Conservation (phyloP, 2,797 vertebrate genomes). For the Rhyacichthys aspro region DNA sequence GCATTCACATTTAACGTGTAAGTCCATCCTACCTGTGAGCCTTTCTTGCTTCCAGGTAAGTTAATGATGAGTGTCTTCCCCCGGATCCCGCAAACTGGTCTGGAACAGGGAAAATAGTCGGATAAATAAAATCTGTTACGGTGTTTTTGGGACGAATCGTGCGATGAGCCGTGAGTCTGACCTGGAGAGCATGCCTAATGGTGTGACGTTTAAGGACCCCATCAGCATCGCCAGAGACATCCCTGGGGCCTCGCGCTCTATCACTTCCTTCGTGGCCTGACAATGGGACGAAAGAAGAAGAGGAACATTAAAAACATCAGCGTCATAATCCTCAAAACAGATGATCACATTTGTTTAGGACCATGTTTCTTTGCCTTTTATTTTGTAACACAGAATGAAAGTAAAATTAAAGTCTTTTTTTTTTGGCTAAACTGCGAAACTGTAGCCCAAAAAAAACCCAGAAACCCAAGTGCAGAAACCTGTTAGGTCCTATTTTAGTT, state of each 20-base stretch:
- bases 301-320: constrained; percentile 16
- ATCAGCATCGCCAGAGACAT: constrained; percentile 99
- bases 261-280: constrained; percentile 98
- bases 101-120: constrained; percentile 61
- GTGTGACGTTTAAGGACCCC: constrained; percentile 98
- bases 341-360: too few relatives aligned
- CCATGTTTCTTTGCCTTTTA: too few relatives aligned
- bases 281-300: constrained; percentile 50
- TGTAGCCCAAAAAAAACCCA: too few relatives aligned
- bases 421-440: too few relatives aligned
- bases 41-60: constrained; percentile 99
- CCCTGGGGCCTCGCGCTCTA: constrained; percentile 97
- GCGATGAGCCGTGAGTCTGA: constrained; percentile 22
- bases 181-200: constrained; percentile 98
- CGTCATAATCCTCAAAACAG: too few relatives aligned
- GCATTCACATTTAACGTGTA: too few relatives aligned
- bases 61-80: constrained; percentile 99
- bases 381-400: too few relatives aligned
- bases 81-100: constrained; percentile 96
- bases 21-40: constrained; percentile 90
- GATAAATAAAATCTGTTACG: neutral
- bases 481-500: too few relatives aligned
- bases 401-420: too few relatives aligned
- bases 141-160: neutral
- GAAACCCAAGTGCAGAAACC: too few relatives aligned